A percentile compares a stretch with the other conserved stretches of the same genome.
Conservation (phyloP, 2,888 invertebrate species). For the Tinea pellionella region DNA sequence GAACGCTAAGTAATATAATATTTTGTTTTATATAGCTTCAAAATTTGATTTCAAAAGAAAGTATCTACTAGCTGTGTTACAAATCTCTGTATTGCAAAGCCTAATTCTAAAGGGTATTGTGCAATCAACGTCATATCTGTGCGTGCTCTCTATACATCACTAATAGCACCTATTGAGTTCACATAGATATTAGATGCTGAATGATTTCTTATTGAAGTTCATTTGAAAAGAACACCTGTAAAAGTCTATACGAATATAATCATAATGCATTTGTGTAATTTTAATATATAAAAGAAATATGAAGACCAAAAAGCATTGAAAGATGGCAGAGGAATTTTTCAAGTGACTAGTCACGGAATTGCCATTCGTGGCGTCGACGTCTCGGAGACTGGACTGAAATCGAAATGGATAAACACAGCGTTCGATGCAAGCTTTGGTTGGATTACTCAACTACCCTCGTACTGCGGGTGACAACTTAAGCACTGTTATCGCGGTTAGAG, state of each 20-base stretch:
- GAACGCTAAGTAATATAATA: background rate
- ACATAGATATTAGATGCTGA: background rate
- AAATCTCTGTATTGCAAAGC: background rate
- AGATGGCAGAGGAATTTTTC: background rate
- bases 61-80: background rate
- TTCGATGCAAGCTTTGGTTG: background rate
- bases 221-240: no score
- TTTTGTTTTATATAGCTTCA: no score
- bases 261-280: no score
- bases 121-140: background rate
- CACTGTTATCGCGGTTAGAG: conserved; percentile 21
- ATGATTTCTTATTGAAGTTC: no score
- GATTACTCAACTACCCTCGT: background rate
- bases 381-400: background rate
- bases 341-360: background rate
- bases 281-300: background rate
- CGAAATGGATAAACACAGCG: conserved; percentile 1
- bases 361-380: background rate
- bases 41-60: no score
- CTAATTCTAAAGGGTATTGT: background rate
- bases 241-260: no score
- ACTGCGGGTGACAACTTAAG: conserved; percentile 48
- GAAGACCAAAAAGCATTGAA: background rate
- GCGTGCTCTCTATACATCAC: background rate
- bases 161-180: background rate